Evolutionary conservation across 2,888 invertebrate species (phyloP).

Genomic region (Machimus rusticus): DNA sequence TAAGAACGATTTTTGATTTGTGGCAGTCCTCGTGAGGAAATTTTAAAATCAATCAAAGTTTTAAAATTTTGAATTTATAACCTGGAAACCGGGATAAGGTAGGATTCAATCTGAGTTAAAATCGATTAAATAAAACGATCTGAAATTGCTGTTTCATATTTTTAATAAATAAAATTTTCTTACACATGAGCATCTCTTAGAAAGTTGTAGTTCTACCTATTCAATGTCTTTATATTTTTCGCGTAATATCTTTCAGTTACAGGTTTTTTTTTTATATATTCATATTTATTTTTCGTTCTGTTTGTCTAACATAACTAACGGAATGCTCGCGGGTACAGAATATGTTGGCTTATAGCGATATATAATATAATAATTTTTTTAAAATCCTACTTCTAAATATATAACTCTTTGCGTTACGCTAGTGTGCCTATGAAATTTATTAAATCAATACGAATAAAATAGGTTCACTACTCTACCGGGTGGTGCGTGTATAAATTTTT

Average conservation of each 20-base stretch:
- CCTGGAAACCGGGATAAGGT: too few relatives aligned
- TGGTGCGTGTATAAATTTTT: not conserved
- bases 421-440: not conserved
- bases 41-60: too few relatives aligned
- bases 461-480: not conserved
- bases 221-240: not conserved
- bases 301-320: not conserved
- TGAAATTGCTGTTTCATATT: not conserved
- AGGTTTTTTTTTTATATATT: not conserved
- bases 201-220: not conserved
- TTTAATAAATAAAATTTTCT: not conserved
- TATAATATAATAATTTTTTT: not conserved
- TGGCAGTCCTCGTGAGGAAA: too few relatives aligned
- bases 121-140: not conserved
- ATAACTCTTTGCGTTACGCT: not conserved
- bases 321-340: not conserved
- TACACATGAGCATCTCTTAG: not conserved
- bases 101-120: too few relatives aligned
- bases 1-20: too few relatives aligned
- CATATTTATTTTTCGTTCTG: not conserved
- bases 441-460: not conserved
- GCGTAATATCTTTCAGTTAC: not conserved
- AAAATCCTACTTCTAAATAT: not conserved
- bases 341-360: not conserved
- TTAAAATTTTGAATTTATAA: too few relatives aligned